A percentile compares a stretch with the other conserved stretches of the same genome.
Conservation (phyloP, 2,888 invertebrate genomes). For the Rapana venosa region DNA sequence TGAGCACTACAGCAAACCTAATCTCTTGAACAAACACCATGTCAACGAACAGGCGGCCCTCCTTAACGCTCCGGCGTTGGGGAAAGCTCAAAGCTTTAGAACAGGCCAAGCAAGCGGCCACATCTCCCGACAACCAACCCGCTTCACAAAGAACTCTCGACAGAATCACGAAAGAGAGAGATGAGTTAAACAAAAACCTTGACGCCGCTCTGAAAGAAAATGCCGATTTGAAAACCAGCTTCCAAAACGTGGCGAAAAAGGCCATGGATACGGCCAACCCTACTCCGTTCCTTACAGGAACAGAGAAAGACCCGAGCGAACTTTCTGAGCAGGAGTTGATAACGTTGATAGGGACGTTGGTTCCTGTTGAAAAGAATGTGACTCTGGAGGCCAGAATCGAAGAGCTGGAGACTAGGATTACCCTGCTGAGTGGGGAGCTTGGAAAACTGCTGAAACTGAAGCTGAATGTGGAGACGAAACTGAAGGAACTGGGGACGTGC, state of each 20-base stretch:
- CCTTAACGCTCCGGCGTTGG: not conserved
- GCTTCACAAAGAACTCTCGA: constrained; percentile 45
- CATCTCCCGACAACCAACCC: not conserved
- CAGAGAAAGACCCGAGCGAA: constrained; percentile 36
- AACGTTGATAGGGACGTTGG: constrained; percentile 17
- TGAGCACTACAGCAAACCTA: not conserved
- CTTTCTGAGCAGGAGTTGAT: constrained; percentile 41
- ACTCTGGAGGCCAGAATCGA: constrained; percentile 60
- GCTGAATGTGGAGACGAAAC: constrained; percentile 68
- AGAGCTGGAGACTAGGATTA: constrained; percentile 75
- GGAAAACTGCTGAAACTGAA: constrained; percentile 70
- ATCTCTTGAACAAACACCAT: constrained; percentile 22
- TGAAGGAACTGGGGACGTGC: constrained; percentile 66
- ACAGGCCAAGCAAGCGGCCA: not conserved
- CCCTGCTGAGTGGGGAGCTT: constrained; percentile 70
- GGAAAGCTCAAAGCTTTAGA: constrained; percentile 26
- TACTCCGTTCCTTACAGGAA: constrained; percentile 26
- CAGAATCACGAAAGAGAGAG: constrained; percentile 59
- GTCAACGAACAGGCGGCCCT: not conserved
- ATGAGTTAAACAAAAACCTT: constrained; percentile 56
- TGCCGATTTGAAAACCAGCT: constrained; percentile 54
- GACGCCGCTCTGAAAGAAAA: constrained; percentile 56
- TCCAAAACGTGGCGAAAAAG: constrained; percentile 56
- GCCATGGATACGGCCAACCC: constrained; percentile 57
- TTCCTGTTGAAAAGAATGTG: constrained; percentile 20